These are phyloP conservation scores for Berghia stephanieae DNA, from an alignment of 1,140 invertebrate genomes.

Conservation along the genomic window DNA sequence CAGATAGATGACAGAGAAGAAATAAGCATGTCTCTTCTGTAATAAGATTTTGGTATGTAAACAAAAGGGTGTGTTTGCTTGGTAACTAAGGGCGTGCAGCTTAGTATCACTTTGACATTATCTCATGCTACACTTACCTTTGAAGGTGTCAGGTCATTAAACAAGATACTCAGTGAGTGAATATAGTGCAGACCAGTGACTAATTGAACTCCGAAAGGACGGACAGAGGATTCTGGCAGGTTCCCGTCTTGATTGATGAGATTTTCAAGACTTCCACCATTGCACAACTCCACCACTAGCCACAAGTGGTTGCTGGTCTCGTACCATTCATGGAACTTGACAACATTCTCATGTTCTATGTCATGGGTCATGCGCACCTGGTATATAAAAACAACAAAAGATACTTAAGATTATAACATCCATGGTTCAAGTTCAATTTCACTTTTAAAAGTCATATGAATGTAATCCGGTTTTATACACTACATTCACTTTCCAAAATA, in stretches of 20 bases:
- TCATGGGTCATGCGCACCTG: conserved; percentile 67
- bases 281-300: conserved; percentile 67
- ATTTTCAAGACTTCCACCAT: conserved; percentile 63
- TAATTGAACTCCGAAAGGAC: conserved; percentile 64
- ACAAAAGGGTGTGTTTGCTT: no score
- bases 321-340: conserved; percentile 68
- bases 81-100: no score
- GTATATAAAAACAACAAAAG: conserved; percentile 20
- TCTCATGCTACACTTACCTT: conserved; percentile 52
- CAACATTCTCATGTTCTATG: conserved; percentile 63
- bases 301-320: conserved; percentile 68
- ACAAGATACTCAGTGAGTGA: conserved; percentile 65
- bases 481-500: no score
- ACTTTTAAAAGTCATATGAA: no score
- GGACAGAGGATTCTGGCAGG: conserved; percentile 62
- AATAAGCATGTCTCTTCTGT: no score
- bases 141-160: conserved; percentile 63
- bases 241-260: conserved; percentile 62
- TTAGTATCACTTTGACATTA: no score
- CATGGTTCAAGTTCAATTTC: no score
- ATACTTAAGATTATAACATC: no score
- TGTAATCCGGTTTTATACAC: no score
- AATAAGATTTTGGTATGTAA: no score
- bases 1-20: no score
- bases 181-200: conserved; percentile 64